Percentiles rank a stretch among this genome's conserved stretches.
phyloP scores from a whole-genome alignment of 2,113 vertebrate species.

The Girardinichthys multiradiatus region DNA sequence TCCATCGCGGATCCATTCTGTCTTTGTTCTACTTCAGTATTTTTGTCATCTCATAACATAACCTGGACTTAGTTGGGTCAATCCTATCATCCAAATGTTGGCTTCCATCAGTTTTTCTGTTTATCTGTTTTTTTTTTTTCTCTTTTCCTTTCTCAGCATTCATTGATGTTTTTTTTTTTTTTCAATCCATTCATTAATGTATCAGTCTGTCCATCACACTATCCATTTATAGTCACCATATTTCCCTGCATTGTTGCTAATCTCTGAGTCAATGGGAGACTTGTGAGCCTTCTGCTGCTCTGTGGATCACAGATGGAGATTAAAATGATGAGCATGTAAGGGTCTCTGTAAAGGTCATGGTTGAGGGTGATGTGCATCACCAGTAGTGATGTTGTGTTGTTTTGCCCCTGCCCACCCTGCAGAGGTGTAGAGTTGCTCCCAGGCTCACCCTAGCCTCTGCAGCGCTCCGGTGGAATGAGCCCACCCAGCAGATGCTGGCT shows the following conservation, averaged over 20 bases:
- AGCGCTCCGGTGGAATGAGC: slow-evolving; percentile 50
- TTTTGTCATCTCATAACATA: too few species aligned
- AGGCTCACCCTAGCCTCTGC: slow-evolving; percentile 18
- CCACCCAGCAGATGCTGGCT: slow-evolving; percentile 60
- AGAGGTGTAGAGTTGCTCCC: slow-evolving; percentile 61
- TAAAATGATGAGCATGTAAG: slow-evolving; percentile 42
- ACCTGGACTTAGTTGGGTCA: too few species aligned
- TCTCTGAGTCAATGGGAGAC: slow-evolving; percentile 28
- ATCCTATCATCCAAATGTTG: too few species aligned
- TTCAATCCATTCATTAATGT: not conserved
- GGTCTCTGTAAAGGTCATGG: slow-evolving; percentile 25
- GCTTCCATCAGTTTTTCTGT: too few species aligned
- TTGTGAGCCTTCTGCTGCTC: slow-evolving; percentile 29
- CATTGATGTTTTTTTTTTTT: not conserved
- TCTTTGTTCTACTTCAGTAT: too few species aligned
- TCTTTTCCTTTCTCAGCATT: too few species aligned
- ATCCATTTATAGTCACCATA: slow-evolving; percentile 25
- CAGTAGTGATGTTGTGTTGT: slow-evolving; percentile 32
- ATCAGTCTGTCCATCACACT: slow-evolving; percentile 4
- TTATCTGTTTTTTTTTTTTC: too few species aligned
- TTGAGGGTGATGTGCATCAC: slow-evolving; percentile 31
- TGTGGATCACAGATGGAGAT: slow-evolving; percentile 47
- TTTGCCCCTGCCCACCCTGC: slow-evolving; percentile 17
- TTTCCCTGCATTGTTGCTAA: slow-evolving; percentile 36
- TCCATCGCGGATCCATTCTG: too few species aligned